Evolutionary conservation across 2,888 invertebrate species (phyloP).

Genomic region (Drosophila testacea): DNA sequence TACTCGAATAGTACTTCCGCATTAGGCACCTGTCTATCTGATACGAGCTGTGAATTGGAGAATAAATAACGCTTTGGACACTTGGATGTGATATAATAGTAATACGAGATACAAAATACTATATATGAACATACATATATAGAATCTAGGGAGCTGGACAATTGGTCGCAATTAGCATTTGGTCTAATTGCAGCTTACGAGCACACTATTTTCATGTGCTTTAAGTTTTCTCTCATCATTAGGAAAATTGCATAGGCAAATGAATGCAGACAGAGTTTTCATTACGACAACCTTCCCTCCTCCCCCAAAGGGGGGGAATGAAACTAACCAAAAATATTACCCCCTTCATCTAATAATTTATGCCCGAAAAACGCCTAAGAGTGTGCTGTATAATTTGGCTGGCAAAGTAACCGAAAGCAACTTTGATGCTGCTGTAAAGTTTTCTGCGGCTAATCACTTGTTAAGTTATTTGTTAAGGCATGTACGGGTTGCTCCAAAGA

Average conservation of each 20-base stretch:
- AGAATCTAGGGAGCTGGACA: conserved; percentile 17
- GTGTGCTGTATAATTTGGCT: conserved; percentile 45
- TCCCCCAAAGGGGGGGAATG: neutral
- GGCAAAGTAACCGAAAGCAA: conserved; percentile 30
- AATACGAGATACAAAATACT: conserved; percentile 9
- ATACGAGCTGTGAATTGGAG: conserved; percentile 44
- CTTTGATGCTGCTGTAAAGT: conserved; percentile 60
- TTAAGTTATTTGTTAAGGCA: conserved; percentile 66
- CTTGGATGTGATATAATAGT: conserved; percentile 3
- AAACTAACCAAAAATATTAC: conserved; percentile 30
- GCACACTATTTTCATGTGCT: conserved; percentile 23
- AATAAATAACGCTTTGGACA: conserved; percentile 37
- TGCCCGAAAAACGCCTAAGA: conserved; percentile 55
- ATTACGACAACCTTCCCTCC: conserved; percentile 21
- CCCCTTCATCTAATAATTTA: conserved; percentile 51
- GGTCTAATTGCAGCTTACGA: conserved; percentile 40
- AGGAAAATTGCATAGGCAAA: conserved; percentile 54
- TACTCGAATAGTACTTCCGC: conserved; percentile 47
- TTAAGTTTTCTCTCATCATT: conserved; percentile 39
- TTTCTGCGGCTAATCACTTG: conserved; percentile 69
- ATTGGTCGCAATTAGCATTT: conserved; percentile 51
- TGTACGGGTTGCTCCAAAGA: conserved; percentile 17
- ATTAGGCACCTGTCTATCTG: conserved; percentile 41
- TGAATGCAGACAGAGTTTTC: conserved; percentile 43
- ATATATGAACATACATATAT: conserved; percentile 1